Evolutionary conservation across 2,888 invertebrate genomes (phyloP), one percentile per base, ranked within the genome.

Genomic region (Embidobia sp.): DNA sequence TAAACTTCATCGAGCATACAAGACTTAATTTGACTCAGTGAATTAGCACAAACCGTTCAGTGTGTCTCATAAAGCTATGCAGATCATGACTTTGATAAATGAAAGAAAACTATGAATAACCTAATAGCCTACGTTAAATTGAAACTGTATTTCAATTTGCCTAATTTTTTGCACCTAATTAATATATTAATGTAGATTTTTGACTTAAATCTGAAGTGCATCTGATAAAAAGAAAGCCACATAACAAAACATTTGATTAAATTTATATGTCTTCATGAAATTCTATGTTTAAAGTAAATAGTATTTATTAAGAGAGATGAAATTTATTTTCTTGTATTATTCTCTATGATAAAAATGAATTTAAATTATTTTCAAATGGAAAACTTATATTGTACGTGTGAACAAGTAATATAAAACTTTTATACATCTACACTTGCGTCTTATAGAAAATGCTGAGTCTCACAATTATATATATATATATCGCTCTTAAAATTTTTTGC

Each of bases 1-100:
- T 75, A 81, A 81, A 79, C 79, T 76, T 70, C 70, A 64, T 73
- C 53, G 76, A 73, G 74, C 80, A 75, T 69, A 81, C 80, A 63
- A 80, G 80, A 69, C 69, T 75, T 78, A 73, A 64, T 63, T 73
- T 73, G 48, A 64, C 64, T 73, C 53, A 40, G 55, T 55, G 72
- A 72, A 72, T 72, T 72, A 69, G 57, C 69, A 51, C 70, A 70
- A 70, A 53, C 51, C 53, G 51, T 53, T 70, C 44, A 61, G 42
- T 69, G 31, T 59, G 42, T 67, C 57, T 67, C 67, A 42, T 51
- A 16, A 18, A 57, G 49, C 49, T 40, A 57, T 49, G 31, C 13
- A 10, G 51, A 69, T 57, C 57, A 48, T 67, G 55, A 53, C 35
- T 53, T 44, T 55, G 55, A 46, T 33, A 46, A 55, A 46, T 46